Conservation (phyloP, 1,140 invertebrate genomes). For the Aphelenchoides fujianensis region DNA sequence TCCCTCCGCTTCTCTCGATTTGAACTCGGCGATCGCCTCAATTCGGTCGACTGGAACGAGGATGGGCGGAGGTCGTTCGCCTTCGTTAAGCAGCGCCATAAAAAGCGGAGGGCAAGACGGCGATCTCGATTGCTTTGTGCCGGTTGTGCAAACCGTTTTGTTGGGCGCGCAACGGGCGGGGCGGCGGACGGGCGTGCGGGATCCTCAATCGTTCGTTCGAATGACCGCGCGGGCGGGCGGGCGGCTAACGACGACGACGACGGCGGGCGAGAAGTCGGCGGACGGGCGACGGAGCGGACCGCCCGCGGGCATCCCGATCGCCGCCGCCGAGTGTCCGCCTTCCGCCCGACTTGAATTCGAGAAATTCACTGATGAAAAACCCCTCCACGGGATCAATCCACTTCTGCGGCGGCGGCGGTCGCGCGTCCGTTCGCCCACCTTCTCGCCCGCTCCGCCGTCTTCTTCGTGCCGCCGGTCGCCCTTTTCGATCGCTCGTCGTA, state of each 20-base stretch:
- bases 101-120: no score
- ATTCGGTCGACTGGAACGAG: no score
- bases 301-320: neutral
- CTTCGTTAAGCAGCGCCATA: neutral
- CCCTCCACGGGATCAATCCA: neutral
- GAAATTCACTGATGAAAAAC: neutral
- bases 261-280: no score
- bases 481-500: no score
- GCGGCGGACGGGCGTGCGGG: neutral
- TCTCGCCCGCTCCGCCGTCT: no score
- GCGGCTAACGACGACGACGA: no score
- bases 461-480: no score
- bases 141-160: neutral
- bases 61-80: no score
- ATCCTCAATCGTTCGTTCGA: constrained; percentile 2
- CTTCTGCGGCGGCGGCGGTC: neutral
- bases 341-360: neutral
- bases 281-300: neutral
- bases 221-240: neutral
- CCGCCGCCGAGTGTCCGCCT: neutral
- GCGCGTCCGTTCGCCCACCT: neutral
- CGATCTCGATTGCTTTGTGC: neutral
- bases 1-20: no score
- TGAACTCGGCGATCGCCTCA: neutral
- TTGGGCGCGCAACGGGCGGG: no score